A percentile compares a stretch with the other conserved stretches of the same genome.
phyloP scores from a whole-genome alignment of 2,888 invertebrate genomes.

The Priocnemis perturbator region DNA sequence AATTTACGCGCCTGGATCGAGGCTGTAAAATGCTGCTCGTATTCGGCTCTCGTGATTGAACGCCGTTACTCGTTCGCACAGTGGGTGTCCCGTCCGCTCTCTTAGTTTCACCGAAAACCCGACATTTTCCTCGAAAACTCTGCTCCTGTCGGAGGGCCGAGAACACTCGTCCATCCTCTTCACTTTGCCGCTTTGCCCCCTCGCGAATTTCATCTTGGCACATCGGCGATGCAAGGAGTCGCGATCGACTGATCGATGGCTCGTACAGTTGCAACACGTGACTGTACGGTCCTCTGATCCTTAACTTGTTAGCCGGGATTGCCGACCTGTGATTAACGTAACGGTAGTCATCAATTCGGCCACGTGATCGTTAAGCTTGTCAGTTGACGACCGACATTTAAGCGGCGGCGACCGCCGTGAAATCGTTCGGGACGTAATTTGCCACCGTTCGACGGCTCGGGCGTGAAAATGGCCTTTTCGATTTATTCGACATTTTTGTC shows the following conservation, averaged over 20 bases:
- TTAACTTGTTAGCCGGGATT: conserved; percentile 58
- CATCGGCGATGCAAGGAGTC: conserved; percentile 18
- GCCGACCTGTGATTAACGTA: conserved; percentile 63
- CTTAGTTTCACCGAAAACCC: too few species aligned
- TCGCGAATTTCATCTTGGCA: background rate
- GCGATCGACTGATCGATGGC: conserved; percentile 46
- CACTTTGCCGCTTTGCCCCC: too few species aligned
- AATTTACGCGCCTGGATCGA: too few species aligned
- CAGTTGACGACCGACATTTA: conserved; percentile 62
- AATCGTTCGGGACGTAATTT: conserved; percentile 60
- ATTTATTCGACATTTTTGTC: conserved; percentile 17
- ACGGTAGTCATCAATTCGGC: conserved; percentile 63
- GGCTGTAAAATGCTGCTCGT: too few species aligned
- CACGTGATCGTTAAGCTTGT: conserved; percentile 59
- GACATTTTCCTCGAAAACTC: too few species aligned
- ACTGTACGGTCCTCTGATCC: conserved; percentile 50
- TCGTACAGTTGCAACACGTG: conserved; percentile 46
- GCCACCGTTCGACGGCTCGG: conserved; percentile 55
- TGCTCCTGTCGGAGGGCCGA: too few species aligned
- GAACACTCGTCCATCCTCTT: too few species aligned
- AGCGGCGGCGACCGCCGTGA: conserved; percentile 52
- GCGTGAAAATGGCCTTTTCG: conserved; percentile 38
- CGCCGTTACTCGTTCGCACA: too few species aligned
- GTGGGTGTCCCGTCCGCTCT: too few species aligned
- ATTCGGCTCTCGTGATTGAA: too few species aligned